Base-by-base conservation (phyloP, 2,113 vertebrate species). In the Microcebus jonahi region DNA sequence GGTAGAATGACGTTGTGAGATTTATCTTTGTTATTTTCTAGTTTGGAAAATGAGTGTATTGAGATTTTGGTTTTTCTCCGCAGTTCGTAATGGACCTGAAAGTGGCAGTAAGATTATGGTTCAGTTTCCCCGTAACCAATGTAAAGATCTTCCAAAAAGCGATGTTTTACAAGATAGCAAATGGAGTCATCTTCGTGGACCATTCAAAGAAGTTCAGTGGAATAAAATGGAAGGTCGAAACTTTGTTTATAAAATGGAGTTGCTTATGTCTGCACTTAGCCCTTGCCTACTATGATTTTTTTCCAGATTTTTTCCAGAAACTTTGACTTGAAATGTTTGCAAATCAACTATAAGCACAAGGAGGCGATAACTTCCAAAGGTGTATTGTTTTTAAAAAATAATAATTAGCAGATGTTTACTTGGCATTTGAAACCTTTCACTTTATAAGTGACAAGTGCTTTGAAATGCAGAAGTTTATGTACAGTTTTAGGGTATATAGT, bases 241-340 rank as follows among this genome's bases (percentile, higher is more conserved):
- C 98, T 99, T 99, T 67, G 99, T 99, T 12, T 99, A 99, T 98
- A 99, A 99, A 97, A 99, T 99, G 99, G 99, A 99, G 97, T 99
- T 99, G 8, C 99, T 99, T 34, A 99, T 99, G 99, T 99, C 99
- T 0, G 99, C 99, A 0, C 98, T 99, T 6, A 99, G 99, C 2
- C 99, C 99, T 0, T 99, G 99, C 91, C 99, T 98, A 89, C 96
- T 39, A 0, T 98, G 91, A 96, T 42, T 65, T 87, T 86, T 65
- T 63, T 96, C 89, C 34, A 36, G 53, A 48, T 88, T 75, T 73
- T 50, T 73, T 31, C 39, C n/a, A 80, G 61, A 93, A 80, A 83
- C 88, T 85, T 67, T 57, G 85, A 75, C 13, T 67, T 84, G 57
- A 68, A 36, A 31, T 73, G 85, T 77, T 91, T 93, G 1, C 1